Evolutionary conservation across 2,113 vertebrate species (phyloP), one percentile per base, ranked within the genome.

Genomic region (Dromiciops gliroides): DNA sequence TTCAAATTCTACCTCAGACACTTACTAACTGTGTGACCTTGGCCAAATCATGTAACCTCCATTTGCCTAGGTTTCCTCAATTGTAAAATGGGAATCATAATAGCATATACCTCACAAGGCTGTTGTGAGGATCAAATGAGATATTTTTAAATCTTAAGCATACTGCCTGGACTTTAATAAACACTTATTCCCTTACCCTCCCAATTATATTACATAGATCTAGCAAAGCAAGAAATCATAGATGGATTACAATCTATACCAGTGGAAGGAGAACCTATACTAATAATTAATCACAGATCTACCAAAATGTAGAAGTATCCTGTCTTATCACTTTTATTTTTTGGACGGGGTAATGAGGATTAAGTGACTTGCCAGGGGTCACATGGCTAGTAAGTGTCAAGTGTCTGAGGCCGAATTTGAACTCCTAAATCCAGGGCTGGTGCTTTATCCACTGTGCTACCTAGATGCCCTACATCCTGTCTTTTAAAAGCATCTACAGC

Each of bases 401-500:
- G n/a, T n/a, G n/a, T n/a, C n/a, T n/a, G n/a, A n/a, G n/a, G n/a
- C n/a, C n/a, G n/a, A n/a, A n/a, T n/a, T n/a, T n/a, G n/a, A n/a
- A n/a, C n/a, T n/a, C n/a, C n/a, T n/a, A n/a, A n/a, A n/a, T n/a
- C n/a, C n/a, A n/a, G n/a, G n/a, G n/a, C n/a, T n/a, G n/a, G n/a
- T n/a, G n/a, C n/a, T n/a, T n/a, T n/a, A n/a, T n/a, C n/a, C n/a
- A n/a, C n/a, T n/a, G n/a, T n/a, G n/a, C n/a, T n/a, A n/a, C n/a
- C n/a, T n/a, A n/a, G n/a, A n/a, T n/a, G n/a, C n/a, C n/a, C n/a
- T n/a, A n/a, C n/a, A 95, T 92, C 52, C 93, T 10, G 89, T 16
- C 48, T 91, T 90, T 88, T 93, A 92, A 95, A 52, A 92, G 6
- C 26, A 94, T 92, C 94, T 94, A 31, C 60, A 97, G 91, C 95